Conservation (phyloP, 1,140 invertebrate species). For the Scaptomyza hsui region DNA sequence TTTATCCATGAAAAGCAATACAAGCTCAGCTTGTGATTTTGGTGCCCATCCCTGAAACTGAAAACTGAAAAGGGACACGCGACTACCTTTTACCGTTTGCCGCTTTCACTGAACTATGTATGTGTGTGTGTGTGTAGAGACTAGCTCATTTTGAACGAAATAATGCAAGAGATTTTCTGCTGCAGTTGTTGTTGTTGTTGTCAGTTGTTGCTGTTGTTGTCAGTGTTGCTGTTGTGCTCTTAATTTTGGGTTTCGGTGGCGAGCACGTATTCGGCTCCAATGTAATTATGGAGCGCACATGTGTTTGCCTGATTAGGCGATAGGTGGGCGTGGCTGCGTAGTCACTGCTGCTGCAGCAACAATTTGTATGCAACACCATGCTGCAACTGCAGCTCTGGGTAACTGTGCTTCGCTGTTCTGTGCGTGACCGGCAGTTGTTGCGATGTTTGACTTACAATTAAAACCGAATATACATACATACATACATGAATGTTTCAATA, state of each 20-base stretch:
- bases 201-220: constrained; percentile 24
- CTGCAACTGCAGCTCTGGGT: neutral
- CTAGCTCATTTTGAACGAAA: constrained; percentile 58
- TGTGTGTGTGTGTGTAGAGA: neutral
- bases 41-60: constrained; percentile 8
- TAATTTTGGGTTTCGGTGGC: constrained; percentile 77
- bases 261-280: constrained; percentile 64
- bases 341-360: constrained; percentile 11
- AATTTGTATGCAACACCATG: constrained; percentile 64
- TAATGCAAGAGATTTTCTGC: constrained; percentile 45
- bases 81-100: constrained; percentile 49
- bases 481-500: neutral
- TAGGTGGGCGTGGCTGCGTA: constrained; percentile 50
- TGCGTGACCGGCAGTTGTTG: constrained; percentile 75
- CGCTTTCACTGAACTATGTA: constrained; percentile 14
- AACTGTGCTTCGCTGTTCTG: neutral
- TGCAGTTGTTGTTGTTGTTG: constrained; percentile 21
- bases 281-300: constrained; percentile 78
- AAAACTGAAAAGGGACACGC: constrained; percentile 10
- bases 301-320: constrained; percentile 80
- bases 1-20: neutral
- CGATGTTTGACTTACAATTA: constrained; percentile 81
- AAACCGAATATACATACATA: constrained; percentile 38
- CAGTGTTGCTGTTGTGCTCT: constrained; percentile 51
- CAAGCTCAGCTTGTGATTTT: neutral